Base-by-base conservation (phyloP, 2,797 vertebrate genomes). In the Takifugu ocellatus region DNA sequence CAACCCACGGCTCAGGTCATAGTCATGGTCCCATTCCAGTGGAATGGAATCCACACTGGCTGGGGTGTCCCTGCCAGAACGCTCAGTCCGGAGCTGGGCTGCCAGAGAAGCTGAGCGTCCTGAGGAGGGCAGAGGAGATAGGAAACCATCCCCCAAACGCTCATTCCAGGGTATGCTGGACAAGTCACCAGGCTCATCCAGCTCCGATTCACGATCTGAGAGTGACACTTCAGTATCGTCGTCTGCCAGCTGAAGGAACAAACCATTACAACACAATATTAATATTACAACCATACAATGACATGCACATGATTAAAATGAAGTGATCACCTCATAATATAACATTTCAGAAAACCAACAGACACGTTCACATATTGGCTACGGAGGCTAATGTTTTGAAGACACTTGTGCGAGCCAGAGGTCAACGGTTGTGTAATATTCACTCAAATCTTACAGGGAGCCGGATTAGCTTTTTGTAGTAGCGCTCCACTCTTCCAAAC, bases 11-110 rank as follows among this genome's bases (percentile, higher is more conserved):
- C 89, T 90, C 69, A 99, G 92, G 86, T 99, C 97, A 1, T 98
- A 99, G 85, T 99, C 95, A 2, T 98, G 97, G 85, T 99, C 97
- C 97, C 97, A 99, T 83, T 99, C 97, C 84, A 99, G 86, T 0
- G 97, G 96, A 63, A 99, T 97, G 64, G 97, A 99, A 88, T 99
- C 97, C 78, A 98, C 93, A 0, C 97, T 99, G 2, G 95, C 95
- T 0, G 97, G 97, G 6, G 96, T 98, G 74, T 98, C 97, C 12
- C 96, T 81, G 39, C 96, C 97, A 0, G 96, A 99, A 31, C 93
- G 90, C 72, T 96, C 95, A 0, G 94, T 93, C 70, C 93, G 91
- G 49, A 93, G 84, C 5, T 94, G 94, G 50, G 92, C 94, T 5
- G 92, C 92, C 68, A 96, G 85, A 2, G 95, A 95, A 59, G 94